Evolutionary conservation across 2,888 invertebrate genomes (phyloP).

Genomic region (Ectemnius cavifrons): DNA sequence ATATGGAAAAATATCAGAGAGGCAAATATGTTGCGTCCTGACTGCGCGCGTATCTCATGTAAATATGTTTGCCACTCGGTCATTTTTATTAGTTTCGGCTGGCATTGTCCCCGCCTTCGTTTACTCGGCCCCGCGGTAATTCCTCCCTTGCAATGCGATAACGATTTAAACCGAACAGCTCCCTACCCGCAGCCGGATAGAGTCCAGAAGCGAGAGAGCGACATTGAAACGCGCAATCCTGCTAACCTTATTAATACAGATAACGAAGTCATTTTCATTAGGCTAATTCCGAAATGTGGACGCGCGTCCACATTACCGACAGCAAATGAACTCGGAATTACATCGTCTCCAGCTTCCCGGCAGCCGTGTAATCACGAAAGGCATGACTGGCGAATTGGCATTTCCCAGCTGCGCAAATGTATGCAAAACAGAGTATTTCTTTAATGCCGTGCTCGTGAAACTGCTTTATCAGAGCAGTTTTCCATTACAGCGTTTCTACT

Average conservation of each 20-base stretch:
- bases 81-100: constrained; percentile 13
- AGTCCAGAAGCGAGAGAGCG: background rate
- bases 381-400: too few relatives aligned
- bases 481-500: too few relatives aligned
- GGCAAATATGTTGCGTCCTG: background rate
- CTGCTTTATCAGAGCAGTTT: too few relatives aligned
- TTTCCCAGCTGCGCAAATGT: too few relatives aligned
- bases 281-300: constrained; percentile 31
- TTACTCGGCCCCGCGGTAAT: constrained; percentile 32
- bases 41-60: background rate
- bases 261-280: constrained; percentile 44
- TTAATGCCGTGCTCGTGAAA: too few relatives aligned
- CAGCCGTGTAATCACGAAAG: too few relatives aligned
- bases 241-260: constrained; percentile 46
- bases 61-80: background rate
- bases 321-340: constrained; percentile 21
- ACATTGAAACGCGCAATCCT: constrained; percentile 18
- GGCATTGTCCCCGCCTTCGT: constrained; percentile 22
- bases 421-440: too few relatives aligned
- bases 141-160: background rate
- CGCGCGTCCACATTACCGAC: background rate
- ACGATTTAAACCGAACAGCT: too few relatives aligned
- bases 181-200: too few relatives aligned
- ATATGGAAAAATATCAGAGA: background rate
- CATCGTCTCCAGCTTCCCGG: constrained; percentile 21